Percentiles rank a stretch among this genome's conserved stretches.
phyloP scores from a whole-genome alignment of 2,113 vertebrate species.

The Zapus hudsonius region DNA sequence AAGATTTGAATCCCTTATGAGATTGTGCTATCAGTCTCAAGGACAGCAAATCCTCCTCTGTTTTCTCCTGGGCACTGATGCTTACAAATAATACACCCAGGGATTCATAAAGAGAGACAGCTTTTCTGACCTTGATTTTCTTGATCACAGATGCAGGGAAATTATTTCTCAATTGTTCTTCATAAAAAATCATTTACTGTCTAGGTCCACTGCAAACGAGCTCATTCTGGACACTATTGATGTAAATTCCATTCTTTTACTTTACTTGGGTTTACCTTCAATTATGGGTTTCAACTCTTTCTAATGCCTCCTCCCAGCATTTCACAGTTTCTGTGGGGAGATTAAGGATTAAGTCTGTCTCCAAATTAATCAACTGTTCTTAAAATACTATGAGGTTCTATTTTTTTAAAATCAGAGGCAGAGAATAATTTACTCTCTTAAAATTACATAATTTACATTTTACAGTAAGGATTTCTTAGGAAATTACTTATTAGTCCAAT shows the following conservation, averaged over 20 bases:
- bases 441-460: not conserved
- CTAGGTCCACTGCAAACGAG: not conserved
- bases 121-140: not conserved
- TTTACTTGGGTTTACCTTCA: not conserved
- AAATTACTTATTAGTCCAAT: not conserved
- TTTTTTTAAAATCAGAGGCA: not conserved
- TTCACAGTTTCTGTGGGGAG: not conserved
- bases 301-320: not conserved
- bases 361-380: not conserved
- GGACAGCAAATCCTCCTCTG: not conserved
- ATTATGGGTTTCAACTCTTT: not conserved
- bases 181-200: not conserved
- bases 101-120: not conserved
- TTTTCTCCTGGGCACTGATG: not conserved
- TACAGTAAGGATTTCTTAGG: not conserved
- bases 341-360: not conserved
- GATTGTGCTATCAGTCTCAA: not conserved
- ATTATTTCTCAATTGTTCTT: not conserved
- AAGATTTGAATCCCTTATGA: not conserved
- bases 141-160: not conserved
- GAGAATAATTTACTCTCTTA: not conserved
- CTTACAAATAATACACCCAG: not conserved
- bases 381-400: not conserved
- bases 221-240: not conserved
- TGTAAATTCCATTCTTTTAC: not conserved